A percentile compares a stretch with the other conserved stretches of the same genome.
These are phyloP conservation scores for Nycticebus coucang DNA, from an alignment of 2,113 vertebrate species.

Conservation along the genomic window DNA sequence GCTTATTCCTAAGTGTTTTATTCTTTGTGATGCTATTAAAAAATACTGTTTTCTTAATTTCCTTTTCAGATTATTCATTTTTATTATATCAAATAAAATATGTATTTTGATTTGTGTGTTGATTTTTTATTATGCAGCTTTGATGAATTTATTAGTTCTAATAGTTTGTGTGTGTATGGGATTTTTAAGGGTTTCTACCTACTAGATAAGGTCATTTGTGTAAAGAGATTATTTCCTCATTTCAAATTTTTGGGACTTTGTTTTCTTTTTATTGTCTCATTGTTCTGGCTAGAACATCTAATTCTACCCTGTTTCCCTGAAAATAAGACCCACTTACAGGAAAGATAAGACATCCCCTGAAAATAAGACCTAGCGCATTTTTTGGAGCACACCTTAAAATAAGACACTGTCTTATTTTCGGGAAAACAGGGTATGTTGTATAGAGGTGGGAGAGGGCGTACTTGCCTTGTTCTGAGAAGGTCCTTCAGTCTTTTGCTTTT, in stretches of 20 bases:
- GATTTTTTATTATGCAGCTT: neutral
- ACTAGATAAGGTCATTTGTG: neutral
- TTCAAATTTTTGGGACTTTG: neutral
- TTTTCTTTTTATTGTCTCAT: neutral
- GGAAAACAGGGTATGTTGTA: too few relatives aligned
- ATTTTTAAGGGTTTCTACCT: neutral
- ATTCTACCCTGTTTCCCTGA: too few relatives aligned
- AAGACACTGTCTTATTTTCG: too few relatives aligned
- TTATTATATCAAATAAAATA: neutral
- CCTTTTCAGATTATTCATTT: neutral
- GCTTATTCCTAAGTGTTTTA: neutral
- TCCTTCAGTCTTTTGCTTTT: neutral
- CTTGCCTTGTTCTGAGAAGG: neutral
- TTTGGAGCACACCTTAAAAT: too few relatives aligned
- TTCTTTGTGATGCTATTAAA: neutral
- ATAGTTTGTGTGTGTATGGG: neutral
- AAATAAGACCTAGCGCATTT: too few relatives aligned
- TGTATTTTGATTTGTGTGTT: neutral
- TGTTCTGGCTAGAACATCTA: neutral
- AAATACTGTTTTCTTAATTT: neutral
- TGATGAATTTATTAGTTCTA: neutral
- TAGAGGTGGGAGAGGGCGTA: neutral
- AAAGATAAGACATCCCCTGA: too few relatives aligned
- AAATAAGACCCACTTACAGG: too few relatives aligned
- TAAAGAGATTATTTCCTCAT: neutral